phyloP scores from a whole-genome alignment of 2,888 invertebrate species.

The Liopterus haemorrhoidalis region DNA sequence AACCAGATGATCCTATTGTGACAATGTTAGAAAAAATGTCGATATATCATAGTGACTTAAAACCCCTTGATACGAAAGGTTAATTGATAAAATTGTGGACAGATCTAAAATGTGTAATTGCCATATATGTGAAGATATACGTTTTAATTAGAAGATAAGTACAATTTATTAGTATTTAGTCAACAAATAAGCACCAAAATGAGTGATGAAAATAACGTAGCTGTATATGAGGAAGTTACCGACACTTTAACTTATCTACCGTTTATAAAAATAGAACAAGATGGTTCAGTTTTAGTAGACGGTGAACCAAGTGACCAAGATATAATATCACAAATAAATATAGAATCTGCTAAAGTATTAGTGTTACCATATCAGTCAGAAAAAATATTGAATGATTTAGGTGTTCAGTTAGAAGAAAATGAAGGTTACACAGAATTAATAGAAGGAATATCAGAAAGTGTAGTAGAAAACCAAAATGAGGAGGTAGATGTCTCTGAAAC shows the following conservation, averaged over 20 bases:
- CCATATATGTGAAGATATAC: too few relatives aligned
- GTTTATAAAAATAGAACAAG: slow-evolving; percentile 21
- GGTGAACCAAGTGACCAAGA: slow-evolving; percentile 19
- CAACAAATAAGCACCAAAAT: too few relatives aligned
- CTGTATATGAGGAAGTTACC: slow-evolving; percentile 3
- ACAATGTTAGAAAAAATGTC: slow-evolving; percentile 65
- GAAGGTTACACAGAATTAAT: slow-evolving; percentile 13
- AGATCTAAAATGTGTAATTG: too few relatives aligned
- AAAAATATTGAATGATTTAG: too few relatives aligned
- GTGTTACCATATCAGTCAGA: slow-evolving; percentile 22
- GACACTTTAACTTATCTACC: slow-evolving; percentile 18
- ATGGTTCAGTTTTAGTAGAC: slow-evolving; percentile 19
- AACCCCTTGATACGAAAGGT: slow-evolving; percentile 49
- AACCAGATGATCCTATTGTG: slow-evolving; percentile 53
- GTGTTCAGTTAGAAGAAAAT: too few relatives aligned
- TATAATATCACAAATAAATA: slow-evolving; percentile 20
- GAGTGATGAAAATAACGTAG: slow-evolving; percentile 4
- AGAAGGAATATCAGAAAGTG: slow-evolving; percentile 11
- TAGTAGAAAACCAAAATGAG: slow-evolving; percentile 6
- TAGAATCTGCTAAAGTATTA: slow-evolving; percentile 19
- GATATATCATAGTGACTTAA: slow-evolving; percentile 56
- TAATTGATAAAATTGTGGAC: slow-evolving; percentile 2
- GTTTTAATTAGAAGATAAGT: too few relatives aligned
- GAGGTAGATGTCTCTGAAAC: slow-evolving; percentile 17
- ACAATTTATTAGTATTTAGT: too few relatives aligned